A percentile compares a stretch with the other conserved stretches of the same genome.
Conservation (phyloP, 2,888 invertebrate genomes). For the Dolichomitus sp. region DNA sequence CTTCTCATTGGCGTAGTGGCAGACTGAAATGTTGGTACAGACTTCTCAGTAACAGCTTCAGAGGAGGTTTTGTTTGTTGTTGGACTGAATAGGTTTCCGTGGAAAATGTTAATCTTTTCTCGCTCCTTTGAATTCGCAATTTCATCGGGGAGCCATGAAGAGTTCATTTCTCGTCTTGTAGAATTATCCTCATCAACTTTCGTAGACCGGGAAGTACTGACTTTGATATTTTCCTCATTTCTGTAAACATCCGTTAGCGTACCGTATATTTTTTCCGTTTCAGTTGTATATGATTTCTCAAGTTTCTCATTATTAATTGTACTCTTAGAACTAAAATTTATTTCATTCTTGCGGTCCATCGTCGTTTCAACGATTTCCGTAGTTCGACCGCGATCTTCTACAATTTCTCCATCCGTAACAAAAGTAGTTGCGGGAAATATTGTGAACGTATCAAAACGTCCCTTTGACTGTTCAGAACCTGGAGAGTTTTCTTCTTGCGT, state of each 20-base stretch:
- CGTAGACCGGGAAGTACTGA: neutral
- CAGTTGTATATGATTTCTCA: neutral
- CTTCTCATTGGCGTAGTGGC: conserved; percentile 8
- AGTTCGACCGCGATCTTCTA: neutral
- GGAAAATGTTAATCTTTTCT: neutral
- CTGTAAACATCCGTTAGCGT: neutral
- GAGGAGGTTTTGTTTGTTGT: conserved; percentile 6
- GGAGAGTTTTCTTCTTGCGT: conserved; percentile 44
- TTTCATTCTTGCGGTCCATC: neutral
- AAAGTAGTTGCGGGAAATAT: neutral
- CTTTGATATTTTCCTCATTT: neutral
- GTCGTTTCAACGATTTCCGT: neutral
- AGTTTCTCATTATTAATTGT: neutral
- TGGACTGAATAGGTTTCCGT: neutral
- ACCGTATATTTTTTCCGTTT: conserved; percentile 22
- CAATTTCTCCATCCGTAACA: neutral
- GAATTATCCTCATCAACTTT: neutral
- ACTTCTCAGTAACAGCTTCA: neutral
- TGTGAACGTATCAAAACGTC: conserved; percentile 7
- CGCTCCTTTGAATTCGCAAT: neutral
- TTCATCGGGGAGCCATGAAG: conserved; percentile 3
- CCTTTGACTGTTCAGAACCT: neutral
- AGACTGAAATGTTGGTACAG: neutral
- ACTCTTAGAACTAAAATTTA: neutral
- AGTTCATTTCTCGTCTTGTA: neutral